phyloP scores from a whole-genome alignment of 2,113 vertebrate species.

The Eonycteris spelaea region DNA sequence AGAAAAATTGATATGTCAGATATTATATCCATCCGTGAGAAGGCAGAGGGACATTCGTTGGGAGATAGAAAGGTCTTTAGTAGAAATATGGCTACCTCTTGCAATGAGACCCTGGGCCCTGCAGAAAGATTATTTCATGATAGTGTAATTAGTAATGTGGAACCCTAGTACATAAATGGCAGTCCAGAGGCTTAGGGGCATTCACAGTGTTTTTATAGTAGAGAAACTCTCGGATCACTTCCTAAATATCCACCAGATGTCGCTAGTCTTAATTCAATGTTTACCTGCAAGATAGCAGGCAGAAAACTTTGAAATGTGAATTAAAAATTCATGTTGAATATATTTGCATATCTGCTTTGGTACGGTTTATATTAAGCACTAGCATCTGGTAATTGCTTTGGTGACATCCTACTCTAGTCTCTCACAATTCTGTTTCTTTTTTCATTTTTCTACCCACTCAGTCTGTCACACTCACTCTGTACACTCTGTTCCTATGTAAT shows the following conservation, averaged over 20 bases:
- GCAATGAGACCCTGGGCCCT: not conserved
- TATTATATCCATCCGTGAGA: not conserved
- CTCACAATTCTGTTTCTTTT: constrained; percentile 47
- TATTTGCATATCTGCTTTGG: constrained; percentile 57
- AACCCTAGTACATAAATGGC: not conserved
- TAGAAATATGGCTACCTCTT: not conserved
- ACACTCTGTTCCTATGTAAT: not conserved
- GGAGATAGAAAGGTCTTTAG: not conserved
- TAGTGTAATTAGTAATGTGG: not conserved
- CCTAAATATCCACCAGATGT: constrained; percentile 78
- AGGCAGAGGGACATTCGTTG: not conserved
- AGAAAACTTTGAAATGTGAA: constrained; percentile 33
- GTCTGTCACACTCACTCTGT: constrained; percentile 32
- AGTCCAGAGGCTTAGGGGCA: not conserved
- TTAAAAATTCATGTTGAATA: constrained; percentile 26
- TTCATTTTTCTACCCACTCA: constrained; percentile 23
- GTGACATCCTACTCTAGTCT: constrained; percentile 35
- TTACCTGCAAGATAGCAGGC: not conserved
- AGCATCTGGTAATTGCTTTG: constrained; percentile 61
- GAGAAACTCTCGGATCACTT: not conserved
- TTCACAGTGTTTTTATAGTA: not conserved
- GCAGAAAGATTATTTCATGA: not conserved
- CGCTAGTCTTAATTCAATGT: constrained; percentile 55
- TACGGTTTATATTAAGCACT: constrained; percentile 47
- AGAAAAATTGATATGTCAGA: not conserved